Conservation (phyloP, 2,888 invertebrate genomes). For the Charanyca ferruginea region DNA sequence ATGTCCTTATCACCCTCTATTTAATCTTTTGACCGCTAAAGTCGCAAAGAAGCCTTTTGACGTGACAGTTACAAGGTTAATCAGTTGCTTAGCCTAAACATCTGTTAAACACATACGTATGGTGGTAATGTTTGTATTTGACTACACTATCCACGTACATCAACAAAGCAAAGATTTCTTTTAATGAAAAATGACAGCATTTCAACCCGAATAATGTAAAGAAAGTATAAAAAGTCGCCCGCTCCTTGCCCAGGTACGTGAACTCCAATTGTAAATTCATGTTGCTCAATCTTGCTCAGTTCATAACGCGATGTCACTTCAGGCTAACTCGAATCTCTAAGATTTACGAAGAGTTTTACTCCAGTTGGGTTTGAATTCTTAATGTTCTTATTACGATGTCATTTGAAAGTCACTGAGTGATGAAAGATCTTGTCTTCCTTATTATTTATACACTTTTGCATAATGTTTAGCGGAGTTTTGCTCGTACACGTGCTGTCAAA, state of each 20-base stretch:
- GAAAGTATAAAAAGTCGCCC: conserved; percentile 31
- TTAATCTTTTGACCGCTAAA: too few species aligned
- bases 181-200: background rate
- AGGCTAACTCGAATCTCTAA: conserved; percentile 53
- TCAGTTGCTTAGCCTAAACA: too few species aligned
- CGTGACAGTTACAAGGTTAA: too few species aligned
- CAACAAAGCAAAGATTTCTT: background rate
- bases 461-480: conserved; percentile 23
- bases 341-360: conserved; percentile 54
- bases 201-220: conserved; percentile 1
- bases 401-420: conserved; percentile 43
- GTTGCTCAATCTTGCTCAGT: conserved; percentile 58
- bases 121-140: background rate
- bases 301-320: conserved; percentile 50
- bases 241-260: background rate
- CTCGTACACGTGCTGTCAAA: background rate
- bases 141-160: background rate
- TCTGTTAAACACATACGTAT: background rate
- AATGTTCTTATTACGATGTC: conserved; percentile 56
- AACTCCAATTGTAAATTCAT: conserved; percentile 68
- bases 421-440: conserved; percentile 21
- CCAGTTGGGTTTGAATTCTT: conserved; percentile 47
- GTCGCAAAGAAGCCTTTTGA: too few species aligned
- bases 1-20: too few species aligned
- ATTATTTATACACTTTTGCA: conserved; percentile 41